Evolutionary conservation across 2,113 vertebrate species (phyloP).

Genomic region (Saccopteryx bilineata): DNA sequence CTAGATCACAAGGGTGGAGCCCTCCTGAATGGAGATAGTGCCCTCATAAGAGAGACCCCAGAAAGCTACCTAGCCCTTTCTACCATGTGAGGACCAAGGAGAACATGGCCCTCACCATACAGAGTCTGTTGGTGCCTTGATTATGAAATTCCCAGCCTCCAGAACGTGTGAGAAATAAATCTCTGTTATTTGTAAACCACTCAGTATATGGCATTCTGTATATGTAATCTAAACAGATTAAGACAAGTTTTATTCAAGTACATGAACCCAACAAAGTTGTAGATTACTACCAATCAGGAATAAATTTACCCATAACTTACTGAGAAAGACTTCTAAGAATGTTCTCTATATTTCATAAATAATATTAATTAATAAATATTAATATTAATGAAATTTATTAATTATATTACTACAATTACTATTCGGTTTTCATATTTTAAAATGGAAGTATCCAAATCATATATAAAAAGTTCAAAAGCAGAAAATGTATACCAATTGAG

Average conservation of each 20-base stretch:
- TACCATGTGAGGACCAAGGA: background rate
- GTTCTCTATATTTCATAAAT: background rate
- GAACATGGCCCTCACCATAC: background rate
- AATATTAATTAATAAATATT: background rate
- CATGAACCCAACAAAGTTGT: background rate
- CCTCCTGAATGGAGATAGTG: background rate
- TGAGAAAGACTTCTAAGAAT: background rate
- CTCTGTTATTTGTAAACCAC: background rate
- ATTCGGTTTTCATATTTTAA: slow-evolving; percentile 20
- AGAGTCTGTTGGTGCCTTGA: background rate
- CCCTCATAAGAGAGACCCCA: background rate
- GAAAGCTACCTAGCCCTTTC: background rate
- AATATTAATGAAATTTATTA: background rate
- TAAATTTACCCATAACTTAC: slow-evolving; percentile 24
- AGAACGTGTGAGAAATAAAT: background rate
- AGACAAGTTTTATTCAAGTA: background rate
- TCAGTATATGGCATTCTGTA: background rate
- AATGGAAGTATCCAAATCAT: slow-evolving; percentile 8
- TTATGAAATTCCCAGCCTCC: background rate
- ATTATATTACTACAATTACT: background rate
- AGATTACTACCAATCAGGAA: background rate
- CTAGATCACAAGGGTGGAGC: background rate
- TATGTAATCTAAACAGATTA: background rate
- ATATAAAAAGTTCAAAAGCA: slow-evolving; percentile 16
- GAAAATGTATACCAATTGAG: background rate